Percentiles rank a stretch among this genome's conserved stretches.
Evolutionary conservation across 2,113 vertebrate species (phyloP).

Genomic region (Rhinolophus sinicus): DNA sequence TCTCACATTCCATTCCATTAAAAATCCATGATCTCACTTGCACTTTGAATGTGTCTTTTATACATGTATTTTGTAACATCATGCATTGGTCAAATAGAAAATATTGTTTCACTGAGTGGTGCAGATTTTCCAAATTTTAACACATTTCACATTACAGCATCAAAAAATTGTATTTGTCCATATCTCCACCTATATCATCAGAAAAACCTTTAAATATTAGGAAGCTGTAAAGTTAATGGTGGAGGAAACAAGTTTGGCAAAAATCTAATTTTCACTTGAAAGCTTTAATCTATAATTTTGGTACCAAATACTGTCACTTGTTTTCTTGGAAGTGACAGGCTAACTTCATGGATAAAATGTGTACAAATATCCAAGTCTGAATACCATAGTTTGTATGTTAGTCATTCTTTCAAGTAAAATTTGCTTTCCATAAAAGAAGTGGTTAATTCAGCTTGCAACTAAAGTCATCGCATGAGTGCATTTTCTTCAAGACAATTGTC

Average conservation of each 20-base stretch:
- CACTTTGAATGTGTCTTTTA: background rate
- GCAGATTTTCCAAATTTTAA: background rate
- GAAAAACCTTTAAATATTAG: background rate
- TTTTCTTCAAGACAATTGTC: background rate
- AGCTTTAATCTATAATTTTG: background rate
- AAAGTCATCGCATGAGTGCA: background rate
- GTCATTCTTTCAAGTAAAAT: slow-evolving; percentile 7
- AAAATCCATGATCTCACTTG: background rate
- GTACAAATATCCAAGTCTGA: background rate
- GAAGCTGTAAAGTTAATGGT: background rate
- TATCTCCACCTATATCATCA: background rate
- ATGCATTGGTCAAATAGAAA: background rate
- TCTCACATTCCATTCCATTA: background rate
- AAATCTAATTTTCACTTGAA: slow-evolving; percentile 13
- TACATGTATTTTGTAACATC: background rate
- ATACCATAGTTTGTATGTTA: background rate
- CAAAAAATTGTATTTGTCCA: background rate
- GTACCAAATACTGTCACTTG: background rate
- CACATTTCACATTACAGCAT: background rate
- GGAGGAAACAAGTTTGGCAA: background rate
- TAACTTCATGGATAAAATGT: background rate
- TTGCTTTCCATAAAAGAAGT: background rate
- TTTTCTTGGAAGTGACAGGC: background rate
- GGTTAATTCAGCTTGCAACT: background rate
- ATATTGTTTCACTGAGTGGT: background rate